Evolutionary conservation across 2,888 invertebrate genomes (phyloP).

Genomic region (Antheraea yamamai): DNA sequence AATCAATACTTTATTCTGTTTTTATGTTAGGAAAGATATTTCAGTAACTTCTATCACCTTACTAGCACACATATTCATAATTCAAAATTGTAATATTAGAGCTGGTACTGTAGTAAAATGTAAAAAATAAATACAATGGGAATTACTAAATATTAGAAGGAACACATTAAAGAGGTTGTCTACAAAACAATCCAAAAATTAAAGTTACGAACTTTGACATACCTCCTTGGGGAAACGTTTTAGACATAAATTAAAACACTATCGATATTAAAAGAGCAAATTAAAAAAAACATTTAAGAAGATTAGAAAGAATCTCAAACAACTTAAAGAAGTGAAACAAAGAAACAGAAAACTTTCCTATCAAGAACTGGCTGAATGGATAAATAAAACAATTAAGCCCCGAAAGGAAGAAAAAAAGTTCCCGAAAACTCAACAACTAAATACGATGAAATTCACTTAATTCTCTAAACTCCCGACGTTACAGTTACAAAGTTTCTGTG

Average conservation of each 20-base stretch:
- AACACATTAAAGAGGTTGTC: too few relatives aligned
- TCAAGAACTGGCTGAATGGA: constrained; percentile 37
- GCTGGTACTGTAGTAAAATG: too few relatives aligned
- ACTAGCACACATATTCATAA: too few relatives aligned
- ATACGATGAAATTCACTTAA: constrained; percentile 64
- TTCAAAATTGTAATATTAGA: too few relatives aligned
- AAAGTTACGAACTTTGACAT: too few relatives aligned
- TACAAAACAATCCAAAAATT: too few relatives aligned
- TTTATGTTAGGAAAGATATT: too few relatives aligned
- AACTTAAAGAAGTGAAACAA: constrained; percentile 22
- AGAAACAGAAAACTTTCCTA: constrained; percentile 38
- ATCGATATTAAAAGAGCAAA: neutral
- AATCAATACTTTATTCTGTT: too few relatives aligned
- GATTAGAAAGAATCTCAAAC: constrained; percentile 4
- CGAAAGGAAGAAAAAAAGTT: constrained; percentile 57
- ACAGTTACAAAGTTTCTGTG: constrained; percentile 22
- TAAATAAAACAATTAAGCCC: constrained; percentile 63
- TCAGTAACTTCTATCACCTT: too few relatives aligned
- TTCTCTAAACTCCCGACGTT: constrained; percentile 18
- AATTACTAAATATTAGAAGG: too few relatives aligned
- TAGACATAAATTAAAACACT: neutral
- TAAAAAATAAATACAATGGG: too few relatives aligned
- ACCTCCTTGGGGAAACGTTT: neutral
- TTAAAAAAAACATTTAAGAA: neutral
- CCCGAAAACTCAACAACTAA: constrained; percentile 54